Evolutionary conservation across 2,113 vertebrate genomes (phyloP).

Genomic region (Urocynchramus pylzowi): DNA sequence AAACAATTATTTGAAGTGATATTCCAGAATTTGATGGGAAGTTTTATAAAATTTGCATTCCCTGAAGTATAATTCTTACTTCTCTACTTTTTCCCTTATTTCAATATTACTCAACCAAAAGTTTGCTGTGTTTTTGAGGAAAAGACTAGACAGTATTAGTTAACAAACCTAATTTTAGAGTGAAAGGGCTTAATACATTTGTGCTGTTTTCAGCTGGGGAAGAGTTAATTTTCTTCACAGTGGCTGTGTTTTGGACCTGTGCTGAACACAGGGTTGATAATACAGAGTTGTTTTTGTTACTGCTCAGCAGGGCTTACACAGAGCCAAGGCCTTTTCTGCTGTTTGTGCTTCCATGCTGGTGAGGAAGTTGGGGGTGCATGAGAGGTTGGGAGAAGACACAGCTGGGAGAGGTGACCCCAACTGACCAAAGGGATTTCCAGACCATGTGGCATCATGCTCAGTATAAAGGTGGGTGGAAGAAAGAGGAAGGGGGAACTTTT

Average conservation of each 20-base stretch:
- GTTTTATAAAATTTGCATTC: not conserved
- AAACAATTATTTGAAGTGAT: not conserved
- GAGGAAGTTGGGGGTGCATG: accelerated
- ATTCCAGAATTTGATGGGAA: not conserved
- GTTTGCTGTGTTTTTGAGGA: not conserved
- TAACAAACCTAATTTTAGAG: not conserved
- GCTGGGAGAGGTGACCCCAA: not conserved
- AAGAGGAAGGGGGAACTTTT: accelerated
- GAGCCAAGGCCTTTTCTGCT: not conserved
- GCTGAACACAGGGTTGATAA: not conserved
- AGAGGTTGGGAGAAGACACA: not conserved
- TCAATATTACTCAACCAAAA: not conserved
- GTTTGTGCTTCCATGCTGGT: accelerated
- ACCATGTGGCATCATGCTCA: not conserved
- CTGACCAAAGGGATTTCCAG: not conserved
- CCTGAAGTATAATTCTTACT: not conserved
- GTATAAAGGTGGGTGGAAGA: not conserved
- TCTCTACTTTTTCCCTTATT: not conserved
- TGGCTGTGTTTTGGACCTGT: not conserved
- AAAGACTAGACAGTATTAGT: not conserved
- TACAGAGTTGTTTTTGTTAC: not conserved
- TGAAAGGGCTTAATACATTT: not conserved
- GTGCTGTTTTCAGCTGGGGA: not conserved
- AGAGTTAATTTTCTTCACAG: not conserved
- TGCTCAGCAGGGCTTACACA: not conserved